A percentile compares a stretch with the other conserved stretches of the same genome.
These are phyloP conservation scores for Clarias pachynema DNA, from an alignment of 2,797 vertebrate genomes.

Conservation along the genomic window DNA sequence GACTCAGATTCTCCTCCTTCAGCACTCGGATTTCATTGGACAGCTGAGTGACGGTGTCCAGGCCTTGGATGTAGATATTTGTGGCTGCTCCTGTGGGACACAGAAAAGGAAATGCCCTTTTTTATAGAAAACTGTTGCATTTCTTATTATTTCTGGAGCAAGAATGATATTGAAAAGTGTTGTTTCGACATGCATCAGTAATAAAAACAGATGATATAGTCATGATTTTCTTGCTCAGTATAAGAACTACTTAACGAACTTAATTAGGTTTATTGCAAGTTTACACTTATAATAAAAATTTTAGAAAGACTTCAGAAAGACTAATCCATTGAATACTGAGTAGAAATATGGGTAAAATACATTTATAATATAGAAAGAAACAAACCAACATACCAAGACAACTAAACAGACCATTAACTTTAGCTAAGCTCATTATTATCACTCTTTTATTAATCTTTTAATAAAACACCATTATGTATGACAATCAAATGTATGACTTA, in stretches of 20 bases:
- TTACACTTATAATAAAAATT: not conserved
- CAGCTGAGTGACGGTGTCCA: conserved; percentile 81
- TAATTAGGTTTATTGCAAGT: not conserved
- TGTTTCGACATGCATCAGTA: not conserved
- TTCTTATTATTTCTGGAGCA: not conserved
- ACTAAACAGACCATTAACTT: not conserved
- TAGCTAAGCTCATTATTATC: not conserved
- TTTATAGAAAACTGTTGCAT: not conserved
- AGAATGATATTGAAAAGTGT: not conserved
- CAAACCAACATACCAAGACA: not conserved
- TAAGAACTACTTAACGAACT: not conserved
- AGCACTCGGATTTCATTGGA: conserved; percentile 83
- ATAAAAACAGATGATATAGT: not conserved
- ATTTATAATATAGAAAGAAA: not conserved
- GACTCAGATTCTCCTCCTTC: conserved; percentile 82
- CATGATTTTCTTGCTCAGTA: not conserved
- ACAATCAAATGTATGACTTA: not conserved
- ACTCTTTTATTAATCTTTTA: not conserved
- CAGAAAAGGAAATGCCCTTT: not conserved
- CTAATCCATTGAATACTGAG: not conserved
- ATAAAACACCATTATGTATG: not conserved
- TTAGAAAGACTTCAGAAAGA: not conserved
- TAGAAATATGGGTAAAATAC: not conserved
- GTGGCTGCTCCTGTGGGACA: conserved; percentile 74
- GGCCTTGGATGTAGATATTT: conserved; percentile 79